These are phyloP conservation scores for Lepidurus packardi DNA, from an alignment of 1,140 invertebrate species.

Conservation along the genomic window DNA sequence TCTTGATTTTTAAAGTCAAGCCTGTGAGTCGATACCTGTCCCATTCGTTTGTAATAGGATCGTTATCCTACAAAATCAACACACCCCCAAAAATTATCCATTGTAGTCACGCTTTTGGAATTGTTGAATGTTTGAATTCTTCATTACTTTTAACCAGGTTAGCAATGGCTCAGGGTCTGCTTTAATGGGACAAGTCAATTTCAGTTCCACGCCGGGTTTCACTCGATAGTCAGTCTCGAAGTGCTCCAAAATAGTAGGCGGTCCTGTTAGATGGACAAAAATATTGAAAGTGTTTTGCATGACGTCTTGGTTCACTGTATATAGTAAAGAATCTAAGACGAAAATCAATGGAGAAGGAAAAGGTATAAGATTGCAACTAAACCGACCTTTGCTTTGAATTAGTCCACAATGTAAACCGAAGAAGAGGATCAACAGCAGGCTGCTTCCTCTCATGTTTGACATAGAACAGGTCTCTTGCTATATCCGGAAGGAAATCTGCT, in stretches of 20 bases:
- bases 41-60: not conserved
- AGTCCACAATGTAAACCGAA: not conserved
- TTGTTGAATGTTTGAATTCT: not conserved
- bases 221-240: not conserved
- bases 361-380: not conserved
- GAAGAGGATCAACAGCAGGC: not conserved
- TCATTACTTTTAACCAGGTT: not conserved
- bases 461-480: not conserved
- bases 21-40: not conserved
- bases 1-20: not conserved
- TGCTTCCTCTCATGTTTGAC: not conserved
- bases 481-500: not conserved
- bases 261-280: not conserved
- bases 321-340: not conserved
- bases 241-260: not conserved
- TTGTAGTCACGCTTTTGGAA: too few relatives aligned
- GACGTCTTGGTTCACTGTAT: not conserved
- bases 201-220: not conserved
- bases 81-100: too few relatives aligned
- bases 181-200: not conserved
- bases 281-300: not conserved
- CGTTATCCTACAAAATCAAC: not conserved
- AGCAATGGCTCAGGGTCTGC: not conserved
- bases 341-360: not conserved
- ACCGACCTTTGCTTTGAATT: conserved; percentile 5